Conservation (phyloP, 2,113 vertebrate species). For the Felis catus region F.catus_Fca126_mat1.0 CM031421.1:97421001-97421500, state of each 20-base stretch:
- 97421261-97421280: background rate
- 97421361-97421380: background rate
- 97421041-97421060: background rate
- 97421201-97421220: background rate
- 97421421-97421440: rapidly evolving
- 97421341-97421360: background rate
- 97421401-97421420: background rate
- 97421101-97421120: background rate
- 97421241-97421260: background rate
- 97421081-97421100: background rate
- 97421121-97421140: background rate
- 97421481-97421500: rapidly evolving
- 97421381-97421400: background rate
- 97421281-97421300: background rate
- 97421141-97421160: too few species aligned
- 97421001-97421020: background rate
- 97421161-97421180: background rate
- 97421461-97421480: rapidly evolving
- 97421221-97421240: background rate
- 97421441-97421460: rapidly evolving
- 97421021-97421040: background rate
- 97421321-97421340: background rate
- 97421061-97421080: background rate
- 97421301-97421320: background rate
- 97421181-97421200: background rate